Conservation (phyloP, 2,888 invertebrate genomes). For the Brachycybe producta region DNA sequence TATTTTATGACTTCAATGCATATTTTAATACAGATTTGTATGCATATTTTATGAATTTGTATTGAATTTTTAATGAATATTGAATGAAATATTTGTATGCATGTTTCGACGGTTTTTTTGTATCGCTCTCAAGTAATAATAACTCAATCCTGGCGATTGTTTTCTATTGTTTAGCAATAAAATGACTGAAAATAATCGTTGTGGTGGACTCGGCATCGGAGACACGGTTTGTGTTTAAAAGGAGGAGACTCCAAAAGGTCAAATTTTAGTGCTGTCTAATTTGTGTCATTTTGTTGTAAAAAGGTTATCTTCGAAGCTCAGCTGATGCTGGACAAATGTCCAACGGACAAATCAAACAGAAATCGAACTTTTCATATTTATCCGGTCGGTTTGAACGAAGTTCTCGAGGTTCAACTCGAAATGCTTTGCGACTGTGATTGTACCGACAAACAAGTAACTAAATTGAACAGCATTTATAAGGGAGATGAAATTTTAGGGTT, state of each 20-base stretch:
- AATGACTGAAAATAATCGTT: constrained; percentile 36
- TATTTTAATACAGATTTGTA: too few species aligned
- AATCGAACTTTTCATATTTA: constrained; percentile 74
- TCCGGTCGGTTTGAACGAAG: constrained; percentile 86
- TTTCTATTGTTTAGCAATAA: constrained; percentile 25
- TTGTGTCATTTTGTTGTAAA: too few species aligned
- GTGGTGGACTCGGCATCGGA: constrained; percentile 38
- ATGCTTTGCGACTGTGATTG: constrained; percentile 94
- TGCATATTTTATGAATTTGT: too few species aligned
- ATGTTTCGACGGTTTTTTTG: too few species aligned
- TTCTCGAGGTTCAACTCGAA: constrained; percentile 70
- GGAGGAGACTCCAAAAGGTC: not conserved
- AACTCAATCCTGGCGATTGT: too few species aligned
- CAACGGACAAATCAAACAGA: constrained; percentile 66
- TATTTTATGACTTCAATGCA: too few species aligned
- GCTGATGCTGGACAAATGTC: constrained; percentile 63
- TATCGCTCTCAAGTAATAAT: too few species aligned
- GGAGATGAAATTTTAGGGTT: too few species aligned
- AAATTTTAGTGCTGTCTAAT: too few species aligned
- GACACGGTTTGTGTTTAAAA: constrained; percentile 32
- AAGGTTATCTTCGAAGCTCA: constrained; percentile 36
- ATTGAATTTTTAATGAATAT: too few species aligned
- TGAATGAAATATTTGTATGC: too few species aligned
- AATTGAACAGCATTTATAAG: too few species aligned
- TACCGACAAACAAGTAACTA: constrained; percentile 44